phyloP scores from a whole-genome alignment of 2,888 invertebrate genomes.

The Protonemura montana region DNA sequence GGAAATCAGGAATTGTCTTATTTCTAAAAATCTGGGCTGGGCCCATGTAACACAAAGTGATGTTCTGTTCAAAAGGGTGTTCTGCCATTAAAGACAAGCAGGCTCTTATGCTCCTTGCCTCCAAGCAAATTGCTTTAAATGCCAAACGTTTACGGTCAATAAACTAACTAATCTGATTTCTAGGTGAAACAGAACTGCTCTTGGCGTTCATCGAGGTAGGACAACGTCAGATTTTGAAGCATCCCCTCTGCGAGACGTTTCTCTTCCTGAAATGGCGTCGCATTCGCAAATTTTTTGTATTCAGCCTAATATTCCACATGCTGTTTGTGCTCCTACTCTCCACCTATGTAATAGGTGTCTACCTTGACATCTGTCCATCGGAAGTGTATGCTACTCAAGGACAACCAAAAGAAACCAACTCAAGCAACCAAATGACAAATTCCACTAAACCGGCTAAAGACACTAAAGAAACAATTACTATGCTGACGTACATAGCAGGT shows the following conservation, averaged over 20 bases:
- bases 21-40: too few species aligned
- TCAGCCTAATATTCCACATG: conserved; percentile 79
- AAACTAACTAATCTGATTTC: neutral
- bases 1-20: too few species aligned
- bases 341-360: conserved; percentile 71
- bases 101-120: too few species aligned
- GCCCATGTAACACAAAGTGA: too few species aligned
- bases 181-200: conserved; percentile 70
- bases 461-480: conserved; percentile 21
- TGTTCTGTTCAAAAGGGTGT: too few species aligned
- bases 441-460: neutral
- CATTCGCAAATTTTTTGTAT: conserved; percentile 81
- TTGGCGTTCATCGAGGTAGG: conserved; percentile 81
- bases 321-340: conserved; percentile 79
- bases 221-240: conserved; percentile 78
- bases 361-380: conserved; percentile 52
- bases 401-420: too few species aligned
- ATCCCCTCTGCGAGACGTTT: conserved; percentile 86
- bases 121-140: too few species aligned
- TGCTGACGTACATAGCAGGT: conserved; percentile 56
- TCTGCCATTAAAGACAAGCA: too few species aligned
- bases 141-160: neutral
- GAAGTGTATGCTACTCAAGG: too few species aligned
- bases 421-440: neutral
- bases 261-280: conserved; percentile 83